Evolutionary conservation across 2,797 vertebrate genomes (phyloP), one percentile per base, ranked within the genome.

Genomic region (Thaleichthys pacificus): DNA sequence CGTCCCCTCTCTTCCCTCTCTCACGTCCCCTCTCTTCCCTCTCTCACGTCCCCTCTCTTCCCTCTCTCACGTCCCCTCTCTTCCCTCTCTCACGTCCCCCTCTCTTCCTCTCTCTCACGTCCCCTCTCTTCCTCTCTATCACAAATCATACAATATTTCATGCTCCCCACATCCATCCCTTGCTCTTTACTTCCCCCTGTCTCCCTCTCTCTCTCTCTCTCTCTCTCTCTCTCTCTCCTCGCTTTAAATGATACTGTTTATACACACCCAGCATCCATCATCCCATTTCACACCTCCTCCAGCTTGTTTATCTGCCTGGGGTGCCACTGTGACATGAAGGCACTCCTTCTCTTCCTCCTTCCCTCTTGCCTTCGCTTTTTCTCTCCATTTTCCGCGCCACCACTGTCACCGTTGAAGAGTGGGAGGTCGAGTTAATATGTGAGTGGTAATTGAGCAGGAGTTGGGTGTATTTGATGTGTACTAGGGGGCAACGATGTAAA

Each of bases 281-380:
- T 91, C 90, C 88, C 81, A 87, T 91, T 90, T 89, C 89, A 89
- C 89, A 88, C 89, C 85, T 88, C 89, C 86, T 77, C 84, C 49
- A 79, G 87, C 86, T 84, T 91, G 89, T 91, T 91, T 90, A 91
- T 89, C 77, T 80, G 88, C 90, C 87, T 79, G 76, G 75, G 88
- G 91, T 88, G 83, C 82, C 85, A 84, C 82, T 87, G 85, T 87
- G 81, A 88, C 89, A 89, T 87, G 85, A 88, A 90, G 87, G 86
- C 81, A 51, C 78, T 78, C 83, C 79, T 22, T 38, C 85, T 77
- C 66, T 65, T 78, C 75, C 75, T 73, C 69, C 42, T 38, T 51
- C 32, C 26, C 32, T 26, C 22, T 61, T 5, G 14, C 61, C n/a
- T 12, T 38, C 73, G 71, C 61, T 15, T 22, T 19, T 42, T 42